Evolutionary conservation across 2,888 invertebrate genomes (phyloP).

Genomic region (Encarsia formosa): DNA sequence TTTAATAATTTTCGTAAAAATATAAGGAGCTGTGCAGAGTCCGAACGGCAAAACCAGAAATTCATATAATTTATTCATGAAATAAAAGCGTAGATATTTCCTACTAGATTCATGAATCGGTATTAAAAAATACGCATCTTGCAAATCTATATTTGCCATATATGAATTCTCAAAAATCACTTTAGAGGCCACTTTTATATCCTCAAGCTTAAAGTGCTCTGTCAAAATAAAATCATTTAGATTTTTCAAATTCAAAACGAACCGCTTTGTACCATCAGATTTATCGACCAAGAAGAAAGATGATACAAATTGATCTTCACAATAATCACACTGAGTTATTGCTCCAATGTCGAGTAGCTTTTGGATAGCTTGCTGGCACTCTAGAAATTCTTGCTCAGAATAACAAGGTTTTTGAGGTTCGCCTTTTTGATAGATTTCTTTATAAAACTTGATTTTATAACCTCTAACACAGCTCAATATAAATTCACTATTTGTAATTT

Average conservation of each 20-base stretch:
- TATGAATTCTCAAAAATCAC: conserved; percentile 10
- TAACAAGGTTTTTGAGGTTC: background rate
- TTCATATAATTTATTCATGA: conserved; percentile 18
- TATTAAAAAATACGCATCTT: conserved; percentile 28
- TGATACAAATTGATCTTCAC: conserved; percentile 7
- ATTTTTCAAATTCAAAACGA: conserved; percentile 19
- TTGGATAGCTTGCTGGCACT: background rate
- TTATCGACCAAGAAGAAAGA: conserved; percentile 13
- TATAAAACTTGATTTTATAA: background rate
- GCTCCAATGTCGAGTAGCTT: background rate
- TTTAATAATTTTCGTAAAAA: conserved; percentile 29
- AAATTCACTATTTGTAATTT: background rate
- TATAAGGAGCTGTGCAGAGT: conserved; percentile 22
- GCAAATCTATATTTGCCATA: conserved; percentile 23
- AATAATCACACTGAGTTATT: background rate
- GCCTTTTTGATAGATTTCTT: background rate
- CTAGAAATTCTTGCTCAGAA: background rate
- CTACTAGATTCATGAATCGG: conserved; percentile 6
- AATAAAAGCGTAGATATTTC: conserved; percentile 28
- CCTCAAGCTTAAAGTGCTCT: conserved; percentile 18
- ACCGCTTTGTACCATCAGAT: conserved; percentile 9
- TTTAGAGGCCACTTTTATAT: conserved; percentile 14
- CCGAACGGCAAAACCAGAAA: conserved; percentile 28
- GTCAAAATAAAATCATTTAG: conserved; percentile 16
- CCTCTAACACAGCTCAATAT: background rate